A percentile compares a stretch with the other conserved stretches of the same genome.
phyloP scores from a whole-genome alignment of 2,797 vertebrate species.

The Mormyrus proboscirostris region DNA sequence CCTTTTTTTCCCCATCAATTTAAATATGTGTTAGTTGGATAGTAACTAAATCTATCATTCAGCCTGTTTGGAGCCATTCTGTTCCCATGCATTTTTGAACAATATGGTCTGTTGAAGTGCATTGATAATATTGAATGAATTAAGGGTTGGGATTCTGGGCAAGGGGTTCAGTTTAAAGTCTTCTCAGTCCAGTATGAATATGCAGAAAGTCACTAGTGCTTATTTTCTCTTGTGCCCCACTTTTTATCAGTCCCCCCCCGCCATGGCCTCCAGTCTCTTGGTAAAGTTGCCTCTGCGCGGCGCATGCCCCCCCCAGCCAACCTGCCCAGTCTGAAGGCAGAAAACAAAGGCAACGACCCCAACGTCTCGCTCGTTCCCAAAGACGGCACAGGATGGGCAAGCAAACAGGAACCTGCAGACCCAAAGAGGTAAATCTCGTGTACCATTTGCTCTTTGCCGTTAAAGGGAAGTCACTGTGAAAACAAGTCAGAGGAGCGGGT shows the following conservation, averaged over 20 bases:
- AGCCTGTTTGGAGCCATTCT: background rate
- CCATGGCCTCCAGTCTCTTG: slow-evolving; percentile 97
- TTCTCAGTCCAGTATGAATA: background rate
- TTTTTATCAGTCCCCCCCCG: slow-evolving; percentile 75
- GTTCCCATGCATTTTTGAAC: background rate
- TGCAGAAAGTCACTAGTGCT: background rate
- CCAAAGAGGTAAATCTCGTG: slow-evolving; percentile 74
- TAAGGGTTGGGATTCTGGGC: background rate
- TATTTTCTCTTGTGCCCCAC: slow-evolving; percentile 18
- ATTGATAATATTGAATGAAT: background rate
- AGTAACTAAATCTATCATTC: background rate
- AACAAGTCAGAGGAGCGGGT: background rate
- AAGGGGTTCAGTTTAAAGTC: background rate
- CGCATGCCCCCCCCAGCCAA: slow-evolving; percentile 95
- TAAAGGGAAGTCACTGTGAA: background rate
- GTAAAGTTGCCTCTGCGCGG: slow-evolving; percentile 94
- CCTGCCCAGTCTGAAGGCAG: slow-evolving; percentile 95
- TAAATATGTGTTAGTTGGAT: background rate
- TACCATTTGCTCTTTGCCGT: background rate
- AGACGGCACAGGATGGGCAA: slow-evolving; percentile 99
- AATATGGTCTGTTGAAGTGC: background rate
- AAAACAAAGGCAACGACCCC: slow-evolving; percentile 98
- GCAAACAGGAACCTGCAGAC: slow-evolving; percentile 91
- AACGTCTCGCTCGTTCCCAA: slow-evolving; percentile 93
- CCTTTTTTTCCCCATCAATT: background rate